Percentiles rank a stretch among this genome's conserved stretches.
Conservation (phyloP, 2,113 vertebrate genomes). For the Ictalurus punctatus region DNA sequence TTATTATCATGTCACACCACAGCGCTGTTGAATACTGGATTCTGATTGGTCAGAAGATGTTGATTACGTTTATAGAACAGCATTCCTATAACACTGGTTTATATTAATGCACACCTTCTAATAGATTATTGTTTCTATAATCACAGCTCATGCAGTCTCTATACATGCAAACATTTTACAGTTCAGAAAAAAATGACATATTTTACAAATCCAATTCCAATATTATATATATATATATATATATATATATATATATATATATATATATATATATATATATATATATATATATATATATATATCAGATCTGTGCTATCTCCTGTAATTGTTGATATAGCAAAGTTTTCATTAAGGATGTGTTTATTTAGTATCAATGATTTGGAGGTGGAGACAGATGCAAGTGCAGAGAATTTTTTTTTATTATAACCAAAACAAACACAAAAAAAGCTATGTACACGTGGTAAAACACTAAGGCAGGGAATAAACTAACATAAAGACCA, state of each 20-base stretch:
- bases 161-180: neutral
- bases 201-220: neutral
- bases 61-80: neutral
- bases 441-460: too few species aligned
- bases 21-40: neutral
- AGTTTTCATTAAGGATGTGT: too few species aligned
- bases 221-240: neutral
- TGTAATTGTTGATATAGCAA: neutral
- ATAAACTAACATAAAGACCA: too few species aligned
- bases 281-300: too few species aligned
- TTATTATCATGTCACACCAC: slow-evolving; percentile 3
- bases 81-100: neutral
- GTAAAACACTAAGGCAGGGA: too few species aligned
- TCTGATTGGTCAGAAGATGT: neutral
- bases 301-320: neutral
- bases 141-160: neutral
- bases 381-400: too few species aligned
- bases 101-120: neutral
- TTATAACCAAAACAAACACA: too few species aligned
- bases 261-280: too few species aligned
- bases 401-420: too few species aligned
- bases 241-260: too few species aligned
- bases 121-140: neutral
- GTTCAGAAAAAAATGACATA: too few species aligned
- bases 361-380: too few species aligned